Evolutionary conservation across 2,888 invertebrate genomes (phyloP).

Genomic region (Habrosyne pyritoides): DNA sequence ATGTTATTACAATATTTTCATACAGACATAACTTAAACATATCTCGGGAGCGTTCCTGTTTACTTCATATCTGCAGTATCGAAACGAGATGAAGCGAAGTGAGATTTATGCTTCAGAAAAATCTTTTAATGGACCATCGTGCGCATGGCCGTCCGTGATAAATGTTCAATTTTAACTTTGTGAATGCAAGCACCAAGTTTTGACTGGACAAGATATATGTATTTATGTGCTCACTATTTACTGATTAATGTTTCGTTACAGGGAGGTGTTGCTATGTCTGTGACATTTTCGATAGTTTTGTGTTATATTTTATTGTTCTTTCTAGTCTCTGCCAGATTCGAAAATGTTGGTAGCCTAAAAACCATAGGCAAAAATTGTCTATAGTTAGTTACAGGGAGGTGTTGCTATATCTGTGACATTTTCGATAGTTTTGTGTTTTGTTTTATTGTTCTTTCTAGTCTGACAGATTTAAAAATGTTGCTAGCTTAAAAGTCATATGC

Average conservation of each 20-base stretch:
- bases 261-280: neutral
- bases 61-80: slow-evolving; percentile 76
- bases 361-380: too few relatives aligned
- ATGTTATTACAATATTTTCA: slow-evolving; percentile 26
- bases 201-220: slow-evolving; percentile 75
- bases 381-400: neutral
- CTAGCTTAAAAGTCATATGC: too few relatives aligned
- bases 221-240: slow-evolving; percentile 59
- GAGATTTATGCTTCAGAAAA: slow-evolving; percentile 82
- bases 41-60: slow-evolving; percentile 51
- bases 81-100: slow-evolving; percentile 77
- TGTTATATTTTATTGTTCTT: neutral
- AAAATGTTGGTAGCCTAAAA: neutral
- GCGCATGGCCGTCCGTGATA: slow-evolving; percentile 77
- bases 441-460: neutral
- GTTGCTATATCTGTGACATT: neutral
- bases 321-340: neutral
- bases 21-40: slow-evolving; percentile 27
- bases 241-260: slow-evolving; percentile 45
- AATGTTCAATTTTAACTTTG: slow-evolving; percentile 82
- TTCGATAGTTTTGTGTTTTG: slow-evolving; percentile 10
- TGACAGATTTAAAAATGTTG: neutral
- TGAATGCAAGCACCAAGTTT: slow-evolving; percentile 79
- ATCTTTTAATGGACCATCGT: slow-evolving; percentile 81
- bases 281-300: slow-evolving; percentile 11